These are phyloP conservation scores for Darevskia mixta DNA, from an alignment of 2,797 vertebrate genomes.

Conservation along the genomic window DNA sequence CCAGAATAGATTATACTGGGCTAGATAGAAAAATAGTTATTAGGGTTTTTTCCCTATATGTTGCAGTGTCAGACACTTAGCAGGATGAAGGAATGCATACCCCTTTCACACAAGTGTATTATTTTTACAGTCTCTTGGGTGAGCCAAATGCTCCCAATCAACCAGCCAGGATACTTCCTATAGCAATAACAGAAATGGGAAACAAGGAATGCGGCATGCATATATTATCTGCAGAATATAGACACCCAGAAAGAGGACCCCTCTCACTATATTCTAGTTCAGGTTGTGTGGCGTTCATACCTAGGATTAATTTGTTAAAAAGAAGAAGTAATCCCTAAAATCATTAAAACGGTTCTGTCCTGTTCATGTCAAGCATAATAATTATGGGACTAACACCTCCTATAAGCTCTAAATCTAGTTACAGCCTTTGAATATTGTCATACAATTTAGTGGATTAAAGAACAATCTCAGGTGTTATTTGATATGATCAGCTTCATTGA, in stretches of 20 bases:
- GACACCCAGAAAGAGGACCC: background rate
- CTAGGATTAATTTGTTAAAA: constrained; percentile 46
- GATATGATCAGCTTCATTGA: constrained; percentile 9
- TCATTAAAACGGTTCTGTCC: constrained; percentile 42
- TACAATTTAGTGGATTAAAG: constrained; percentile 52
- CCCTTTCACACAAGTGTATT: background rate
- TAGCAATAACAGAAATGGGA: background rate
- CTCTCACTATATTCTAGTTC: background rate
- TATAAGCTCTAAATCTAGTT: constrained; percentile 59
- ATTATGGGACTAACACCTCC: constrained; percentile 62
- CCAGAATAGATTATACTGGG: no score
- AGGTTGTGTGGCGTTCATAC: background rate
- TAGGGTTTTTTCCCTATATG: no score
- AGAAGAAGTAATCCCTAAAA: constrained; percentile 45
- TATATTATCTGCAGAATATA: background rate
- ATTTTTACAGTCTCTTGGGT: background rate
- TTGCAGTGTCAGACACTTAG: background rate
- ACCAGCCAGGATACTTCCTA: background rate
- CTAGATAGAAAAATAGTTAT: no score
- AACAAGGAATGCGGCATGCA: background rate
- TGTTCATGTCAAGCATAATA: constrained; percentile 59
- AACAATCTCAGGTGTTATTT: constrained; percentile 43
- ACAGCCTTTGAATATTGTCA: constrained; percentile 61
- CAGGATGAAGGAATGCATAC: background rate
- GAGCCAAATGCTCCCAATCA: background rate